A percentile compares a stretch with the other conserved stretches of the same genome.
Evolutionary conservation across 2,797 vertebrate species (phyloP).

Genomic region (Bryconaethiops microstoma): DNA sequence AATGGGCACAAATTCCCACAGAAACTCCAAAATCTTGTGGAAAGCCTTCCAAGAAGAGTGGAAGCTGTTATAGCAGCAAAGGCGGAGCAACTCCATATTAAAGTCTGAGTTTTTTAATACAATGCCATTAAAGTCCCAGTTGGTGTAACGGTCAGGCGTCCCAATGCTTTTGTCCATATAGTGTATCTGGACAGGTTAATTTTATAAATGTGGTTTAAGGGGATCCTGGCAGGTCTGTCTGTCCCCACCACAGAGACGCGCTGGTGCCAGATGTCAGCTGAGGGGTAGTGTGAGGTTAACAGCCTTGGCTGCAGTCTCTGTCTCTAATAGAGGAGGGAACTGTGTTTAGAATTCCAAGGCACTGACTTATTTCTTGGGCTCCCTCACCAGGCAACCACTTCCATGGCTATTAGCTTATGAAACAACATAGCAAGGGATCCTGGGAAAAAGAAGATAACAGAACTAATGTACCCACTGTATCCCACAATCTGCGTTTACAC

Average conservation of each 20-base stretch:
- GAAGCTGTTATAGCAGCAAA: too few relatives aligned
- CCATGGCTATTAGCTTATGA: conserved; percentile 45
- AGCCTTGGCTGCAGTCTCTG: conserved; percentile 37
- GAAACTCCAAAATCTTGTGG: too few relatives aligned
- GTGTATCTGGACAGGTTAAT: too few relatives aligned
- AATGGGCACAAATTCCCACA: too few relatives aligned
- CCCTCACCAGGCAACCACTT: conserved; percentile 52
- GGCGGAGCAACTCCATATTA: too few relatives aligned
- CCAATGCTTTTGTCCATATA: too few relatives aligned
- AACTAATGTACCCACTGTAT: conserved; percentile 22
- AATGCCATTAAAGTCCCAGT: too few relatives aligned
- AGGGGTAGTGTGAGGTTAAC: conserved; percentile 41
- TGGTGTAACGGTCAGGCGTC: too few relatives aligned
- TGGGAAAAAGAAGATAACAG: conserved; percentile 51
- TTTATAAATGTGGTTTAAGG: not conserved
- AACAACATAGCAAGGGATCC: conserved; percentile 51
- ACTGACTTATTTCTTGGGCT: conserved; percentile 47
- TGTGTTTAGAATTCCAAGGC: conserved; percentile 57
- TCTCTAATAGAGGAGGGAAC: conserved; percentile 37
- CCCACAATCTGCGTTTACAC: conserved; percentile 28
- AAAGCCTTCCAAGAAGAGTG: too few relatives aligned
- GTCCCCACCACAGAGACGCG: conserved; percentile 7
- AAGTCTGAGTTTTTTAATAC: too few relatives aligned
- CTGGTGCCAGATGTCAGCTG: conserved; percentile 22
- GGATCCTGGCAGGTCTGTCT: not conserved